A percentile compares a stretch with the other conserved stretches of the same genome.
phyloP scores from a whole-genome alignment of 2,888 invertebrate species.

The Aphodius granarius region DNA sequence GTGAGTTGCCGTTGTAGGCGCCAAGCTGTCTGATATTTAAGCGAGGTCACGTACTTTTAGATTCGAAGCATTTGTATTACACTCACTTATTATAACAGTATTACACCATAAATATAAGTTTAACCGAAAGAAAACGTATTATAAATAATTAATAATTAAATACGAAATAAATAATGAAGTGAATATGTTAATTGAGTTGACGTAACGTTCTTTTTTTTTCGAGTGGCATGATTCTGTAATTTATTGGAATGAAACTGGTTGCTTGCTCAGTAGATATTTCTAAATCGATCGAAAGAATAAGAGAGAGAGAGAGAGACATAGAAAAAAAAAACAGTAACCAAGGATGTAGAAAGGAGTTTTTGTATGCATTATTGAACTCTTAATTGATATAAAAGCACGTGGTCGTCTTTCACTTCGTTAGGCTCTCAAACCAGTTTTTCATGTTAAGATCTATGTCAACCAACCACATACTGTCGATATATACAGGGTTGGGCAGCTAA shows the following conservation, averaged over 20 bases:
- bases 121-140: background rate
- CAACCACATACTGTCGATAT: background rate
- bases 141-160: background rate
- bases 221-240: background rate
- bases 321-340: background rate
- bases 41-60: background rate
- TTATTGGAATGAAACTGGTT: background rate
- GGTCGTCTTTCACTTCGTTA: background rate
- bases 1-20: background rate
- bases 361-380: background rate
- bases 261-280: background rate
- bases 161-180: no score
- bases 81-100: no score
- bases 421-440: background rate
- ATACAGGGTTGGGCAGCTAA: no score
- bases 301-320: background rate
- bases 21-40: background rate
- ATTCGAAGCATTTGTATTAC: background rate
- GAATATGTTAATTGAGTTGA: background rate
- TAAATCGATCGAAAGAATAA: background rate
- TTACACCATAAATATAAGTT: background rate
- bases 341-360: background rate
- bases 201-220: no score
- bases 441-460: background rate
- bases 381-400: background rate